A percentile compares a stretch with the other conserved stretches of the same genome.
These are phyloP conservation scores for Darevskia mixta DNA, from an alignment of 2,797 vertebrate species.

Conservation along the genomic window DNA sequence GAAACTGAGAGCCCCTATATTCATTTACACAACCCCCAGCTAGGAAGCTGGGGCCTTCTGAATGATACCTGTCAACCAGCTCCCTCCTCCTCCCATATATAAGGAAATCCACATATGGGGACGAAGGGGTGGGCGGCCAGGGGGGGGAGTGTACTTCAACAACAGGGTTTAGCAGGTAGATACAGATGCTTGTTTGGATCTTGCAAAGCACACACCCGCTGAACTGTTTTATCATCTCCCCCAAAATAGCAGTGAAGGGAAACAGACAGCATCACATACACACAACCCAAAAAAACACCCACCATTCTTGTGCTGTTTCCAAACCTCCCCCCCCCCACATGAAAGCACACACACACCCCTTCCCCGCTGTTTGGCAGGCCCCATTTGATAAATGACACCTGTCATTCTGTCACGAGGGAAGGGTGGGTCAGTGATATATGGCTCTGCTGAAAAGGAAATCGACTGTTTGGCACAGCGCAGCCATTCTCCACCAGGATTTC, in stretches of 20 bases:
- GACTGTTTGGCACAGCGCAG: slow-evolving; percentile 93
- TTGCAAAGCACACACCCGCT: slow-evolving; percentile 40
- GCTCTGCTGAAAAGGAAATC: slow-evolving; percentile 97
- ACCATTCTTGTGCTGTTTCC: slow-evolving; percentile 39
- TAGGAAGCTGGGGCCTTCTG: slow-evolving; percentile 85
- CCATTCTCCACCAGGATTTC: slow-evolving; percentile 94
- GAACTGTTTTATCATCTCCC: slow-evolving; percentile 53
- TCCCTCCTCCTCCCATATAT: slow-evolving; percentile 48
- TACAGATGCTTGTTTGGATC: slow-evolving; percentile 43
- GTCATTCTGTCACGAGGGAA: slow-evolving; percentile 97
- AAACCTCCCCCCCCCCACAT: slow-evolving; percentile 62
- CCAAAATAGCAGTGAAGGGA: slow-evolving; percentile 53
- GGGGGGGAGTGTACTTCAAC: slow-evolving; percentile 11
- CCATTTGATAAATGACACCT: slow-evolving; percentile 98
- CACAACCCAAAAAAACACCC: background rate
- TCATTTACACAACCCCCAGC: slow-evolving; percentile 89
- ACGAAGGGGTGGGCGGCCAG: background rate
- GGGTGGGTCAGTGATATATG: slow-evolving; percentile 98
- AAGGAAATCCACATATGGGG: background rate
- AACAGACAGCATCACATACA: slow-evolving; percentile 28
- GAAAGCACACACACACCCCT: slow-evolving; percentile 75
- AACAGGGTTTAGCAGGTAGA: slow-evolving; percentile 45
- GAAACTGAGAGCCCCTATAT: slow-evolving; percentile 91
- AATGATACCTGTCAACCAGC: slow-evolving; percentile 91
- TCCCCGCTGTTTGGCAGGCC: slow-evolving; percentile 86